Evolutionary conservation across 2,888 invertebrate species (phyloP).

Genomic region (Trissoscelio sp.): DNA sequence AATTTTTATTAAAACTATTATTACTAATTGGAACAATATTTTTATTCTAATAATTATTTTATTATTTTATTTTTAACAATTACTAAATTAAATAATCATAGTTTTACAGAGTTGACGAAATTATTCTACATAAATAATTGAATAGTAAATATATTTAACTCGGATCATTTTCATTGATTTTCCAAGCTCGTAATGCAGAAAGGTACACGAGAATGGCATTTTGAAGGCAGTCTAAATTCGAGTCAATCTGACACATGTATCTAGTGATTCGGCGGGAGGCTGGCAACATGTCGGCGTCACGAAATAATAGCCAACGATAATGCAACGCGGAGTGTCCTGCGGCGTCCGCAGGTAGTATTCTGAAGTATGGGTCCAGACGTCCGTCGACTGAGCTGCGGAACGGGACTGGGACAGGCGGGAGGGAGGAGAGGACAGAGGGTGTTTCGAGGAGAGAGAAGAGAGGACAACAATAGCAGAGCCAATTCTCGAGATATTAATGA

Average conservation of each 20-base stretch:
- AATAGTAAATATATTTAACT: not conserved
- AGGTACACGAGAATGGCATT: slow-evolving; percentile 27
- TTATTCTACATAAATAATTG: not conserved
- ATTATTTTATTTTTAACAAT: too few species aligned
- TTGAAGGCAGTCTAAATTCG: slow-evolving; percentile 46
- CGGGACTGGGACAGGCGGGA: not conserved
- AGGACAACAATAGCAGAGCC: slow-evolving; percentile 63
- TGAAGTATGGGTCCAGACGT: slow-evolving; percentile 49
- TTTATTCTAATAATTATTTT: too few species aligned
- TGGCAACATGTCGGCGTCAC: slow-evolving; percentile 58
- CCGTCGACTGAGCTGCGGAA: not conserved
- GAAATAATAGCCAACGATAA: slow-evolving; percentile 58
- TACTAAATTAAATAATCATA: too few species aligned
- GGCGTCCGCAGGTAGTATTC: slow-evolving; percentile 60
- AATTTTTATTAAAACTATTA: too few species aligned
- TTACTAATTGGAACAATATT: too few species aligned
- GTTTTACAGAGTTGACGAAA: too few species aligned
- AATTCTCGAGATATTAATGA: slow-evolving; percentile 71
- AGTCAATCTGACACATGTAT: slow-evolving; percentile 61
- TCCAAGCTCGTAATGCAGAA: not conserved
- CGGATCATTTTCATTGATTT: not conserved
- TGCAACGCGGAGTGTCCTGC: slow-evolving; percentile 60
- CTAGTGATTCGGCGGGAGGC: slow-evolving; percentile 43
- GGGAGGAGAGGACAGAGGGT: slow-evolving; percentile 7
- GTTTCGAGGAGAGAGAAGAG: slow-evolving; percentile 32